Evolutionary conservation across 2,888 invertebrate species (phyloP), one percentile per base, ranked within the genome.

Genomic region (Prostheceraeus crozeri): DNA sequence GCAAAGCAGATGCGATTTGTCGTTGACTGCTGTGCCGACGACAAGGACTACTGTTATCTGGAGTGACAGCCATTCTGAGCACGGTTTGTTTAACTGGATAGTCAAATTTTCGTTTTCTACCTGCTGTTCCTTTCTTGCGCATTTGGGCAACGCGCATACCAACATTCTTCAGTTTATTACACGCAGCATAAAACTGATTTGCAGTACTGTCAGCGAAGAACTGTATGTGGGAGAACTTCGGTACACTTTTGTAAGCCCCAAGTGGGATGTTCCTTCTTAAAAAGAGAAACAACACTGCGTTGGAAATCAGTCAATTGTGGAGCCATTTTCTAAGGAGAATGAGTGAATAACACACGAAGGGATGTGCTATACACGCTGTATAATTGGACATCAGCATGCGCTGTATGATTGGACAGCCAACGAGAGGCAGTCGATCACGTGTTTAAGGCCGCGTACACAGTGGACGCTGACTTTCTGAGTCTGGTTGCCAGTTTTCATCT

Each of bases 291-390:
- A 21, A 40, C 31, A 54, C 54, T 54, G 54, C 35, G 16, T 30
- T 54, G 54, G 33, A 54, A 54, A 54, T 54, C 54, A 54, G 45
- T 54, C 54, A 54, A 54, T 27, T 54, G 54, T 54, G 6, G 54
- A 33, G 48, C 40, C 54, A 54, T 46, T 4, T 54, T 54, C n/a
- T n/a, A n/a, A n/a, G n/a, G n/a, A n/a, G n/a, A n/a, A n/a, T n/a
- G n/a, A n/a, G n/a, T n/a, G n/a, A n/a, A n/a, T n/a, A n/a, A n/a
- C n/a, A n/a, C n/a, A n/a, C n/a, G n/a, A n/a, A n/a, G n/a, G n/a
- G n/a, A n/a, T n/a, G n/a, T n/a, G n/a, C n/a, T n/a, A n/a, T n/a
- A n/a, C n/a, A n/a, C n/a, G n/a, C n/a, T n/a, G n/a, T n/a, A n/a
- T n/a, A n/a, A n/a, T n/a, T n/a, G n/a, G n/a, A n/a, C n/a, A n/a